Evolutionary conservation across 2,888 invertebrate species (phyloP), one percentile per base, ranked within the genome.

Genomic region (Eulithis prunata): DNA sequence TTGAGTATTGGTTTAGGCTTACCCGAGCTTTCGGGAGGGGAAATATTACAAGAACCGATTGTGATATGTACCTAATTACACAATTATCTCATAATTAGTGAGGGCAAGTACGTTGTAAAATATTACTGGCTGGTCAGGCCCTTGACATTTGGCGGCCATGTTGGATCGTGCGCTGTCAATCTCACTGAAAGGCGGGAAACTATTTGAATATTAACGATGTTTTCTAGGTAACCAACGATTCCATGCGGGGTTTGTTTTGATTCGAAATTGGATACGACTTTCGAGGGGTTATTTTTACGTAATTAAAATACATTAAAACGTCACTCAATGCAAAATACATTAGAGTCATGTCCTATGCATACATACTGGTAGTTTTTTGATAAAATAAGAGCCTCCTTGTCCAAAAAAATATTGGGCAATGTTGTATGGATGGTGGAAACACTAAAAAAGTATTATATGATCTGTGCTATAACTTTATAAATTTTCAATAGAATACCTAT

Each of bases 121-220:
- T 53, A 61, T 66, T 57, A 60, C 66, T 32, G 55, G 55, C 58
- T 36, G 53, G 59, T 46, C 54, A 46, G 60, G 70, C 63, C 74
- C 76, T 75, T 76, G 76, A 76, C 76, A 74, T 76, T 75, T 73
- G 69, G 69, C 71, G 67, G 73, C 73, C 77, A 77, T 72, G 55
- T 72, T 71, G 71, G 57, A 57, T 58, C 61, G 56, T 64, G 61
- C 64, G 69, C 74, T 75, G 77, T 75, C 77, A 75, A 72, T 77
- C 73, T 66, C 43, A 5, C 12, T 69, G 75, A 75, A 72, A 68
- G 72, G 74, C 72, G 72, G 72, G 66, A 74, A 64, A 70, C 71
- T 72, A 62, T 71, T 74, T 75, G 72, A 77, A 77, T 77, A 75
- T 75, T 75, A 72, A 75, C 70, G 71, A 69, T 62, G 69, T 69